Evolutionary conservation across 2,797 vertebrate species (phyloP).

Genomic region (Diceros bicornis): DNA sequence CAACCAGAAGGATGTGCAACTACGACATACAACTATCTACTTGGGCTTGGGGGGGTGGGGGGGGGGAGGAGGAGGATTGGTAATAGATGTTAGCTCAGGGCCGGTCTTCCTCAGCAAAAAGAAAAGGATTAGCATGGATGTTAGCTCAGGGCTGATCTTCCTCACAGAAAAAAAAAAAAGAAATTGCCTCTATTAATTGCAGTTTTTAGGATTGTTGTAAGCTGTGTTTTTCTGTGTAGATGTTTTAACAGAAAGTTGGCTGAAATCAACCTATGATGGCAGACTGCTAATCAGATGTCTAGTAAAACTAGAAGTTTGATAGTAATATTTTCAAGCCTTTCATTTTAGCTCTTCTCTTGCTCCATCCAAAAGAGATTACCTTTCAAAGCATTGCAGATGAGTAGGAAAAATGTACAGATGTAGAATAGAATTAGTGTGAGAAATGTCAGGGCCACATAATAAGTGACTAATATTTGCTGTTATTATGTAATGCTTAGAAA

Average conservation of each 20-base stretch:
- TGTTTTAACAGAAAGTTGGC: constrained; percentile 47
- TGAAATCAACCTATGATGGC: not conserved
- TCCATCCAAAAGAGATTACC: not conserved
- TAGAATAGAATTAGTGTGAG: not conserved
- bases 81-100: too few relatives aligned
- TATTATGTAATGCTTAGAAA: not conserved
- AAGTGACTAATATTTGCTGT: not conserved
- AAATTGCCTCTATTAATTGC: not conserved
- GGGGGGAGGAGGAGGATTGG: too few relatives aligned
- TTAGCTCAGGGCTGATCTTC: too few relatives aligned
- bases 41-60: too few relatives aligned
- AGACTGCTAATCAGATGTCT: not conserved
- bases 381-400: not conserved
- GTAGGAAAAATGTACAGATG: not conserved
- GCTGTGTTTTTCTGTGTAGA: not conserved
- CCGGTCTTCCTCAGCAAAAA: too few relatives aligned
- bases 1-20: too few relatives aligned
- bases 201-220: not conserved
- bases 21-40: too few relatives aligned
- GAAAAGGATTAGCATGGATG: too few relatives aligned
- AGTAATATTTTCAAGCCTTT: not conserved
- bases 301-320: not conserved
- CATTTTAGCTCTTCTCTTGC: not conserved
- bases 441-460: not conserved
- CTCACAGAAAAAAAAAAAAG: not conserved